Percentiles rank a stretch among this genome's conserved stretches.
These are phyloP conservation scores for Lathronympha strigana DNA, from an alignment of 2,888 invertebrate genomes.

Conservation along the genomic window DNA sequence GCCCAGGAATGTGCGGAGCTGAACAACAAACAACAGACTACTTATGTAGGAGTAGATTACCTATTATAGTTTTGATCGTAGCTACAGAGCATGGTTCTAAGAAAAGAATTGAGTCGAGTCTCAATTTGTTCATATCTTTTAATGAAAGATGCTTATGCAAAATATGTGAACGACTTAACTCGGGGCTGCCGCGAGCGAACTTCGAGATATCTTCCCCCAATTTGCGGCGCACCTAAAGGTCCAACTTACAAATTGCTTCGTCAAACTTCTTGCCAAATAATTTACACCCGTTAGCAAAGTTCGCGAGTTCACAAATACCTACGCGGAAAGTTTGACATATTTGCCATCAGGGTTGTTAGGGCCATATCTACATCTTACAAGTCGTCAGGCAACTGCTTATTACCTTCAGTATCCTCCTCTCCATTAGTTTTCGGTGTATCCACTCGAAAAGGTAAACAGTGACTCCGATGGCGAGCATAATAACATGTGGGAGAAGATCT, in stretches of 20 bases:
- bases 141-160: constrained; percentile 24
- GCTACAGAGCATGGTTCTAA: too few species aligned
- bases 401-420: constrained; percentile 71
- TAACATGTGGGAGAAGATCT: constrained; percentile 60
- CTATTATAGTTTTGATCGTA: too few species aligned
- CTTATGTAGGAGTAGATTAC: too few species aligned
- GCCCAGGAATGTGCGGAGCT: constrained; percentile 8
- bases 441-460: constrained; percentile 66
- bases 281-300: constrained; percentile 38
- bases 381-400: neutral
- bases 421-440: constrained; percentile 73
- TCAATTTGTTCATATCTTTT: too few species aligned
- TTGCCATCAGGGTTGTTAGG: constrained; percentile 32
- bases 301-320: constrained; percentile 36
- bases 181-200: constrained; percentile 6
- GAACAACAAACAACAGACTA: neutral
- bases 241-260: constrained; percentile 41
- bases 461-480: constrained; percentile 57
- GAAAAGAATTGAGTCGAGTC: too few species aligned
- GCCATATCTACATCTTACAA: constrained; percentile 25
- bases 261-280: constrained; percentile 39
- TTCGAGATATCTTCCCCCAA: constrained; percentile 33
- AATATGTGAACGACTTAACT: constrained; percentile 22
- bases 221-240: constrained; percentile 29
- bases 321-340: constrained; percentile 35